Evolutionary conservation across 1,140 invertebrate genomes (phyloP), one percentile per base, ranked within the genome.

Genomic region (Diachasmimorpha longicaudata): DNA sequence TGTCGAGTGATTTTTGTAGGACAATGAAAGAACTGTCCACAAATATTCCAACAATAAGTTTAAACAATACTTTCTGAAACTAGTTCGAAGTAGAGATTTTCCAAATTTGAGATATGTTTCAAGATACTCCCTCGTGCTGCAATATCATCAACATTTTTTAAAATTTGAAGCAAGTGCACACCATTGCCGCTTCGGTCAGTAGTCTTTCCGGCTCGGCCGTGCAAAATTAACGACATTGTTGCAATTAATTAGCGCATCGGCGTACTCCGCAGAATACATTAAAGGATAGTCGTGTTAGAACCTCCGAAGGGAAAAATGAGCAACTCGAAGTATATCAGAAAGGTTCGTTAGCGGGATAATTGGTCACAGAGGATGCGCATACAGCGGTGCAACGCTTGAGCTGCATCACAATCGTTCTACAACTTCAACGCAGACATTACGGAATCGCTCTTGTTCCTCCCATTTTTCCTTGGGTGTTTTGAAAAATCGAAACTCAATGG

Each of bases 151-250:
- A 31, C 21, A 25, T 66, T 66, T 66, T 25, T 25, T 31, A 66
- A 13, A 11, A 3, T n/a, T n/a, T 63, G 25, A 80, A 78, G 79
- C 80, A 81, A 76, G 79, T 72, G 44, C 72, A 46, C 70, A 55
- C 63, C 37, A 44, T 58, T 70, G 67, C 71, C 16, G 39, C 31
- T 69, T 79, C 85, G 86, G 87, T 87, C 85, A 85, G 85, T 86
- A 87, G 85, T 85, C 82, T 82, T 86, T 87, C 87, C 85, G 84
- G 85, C 81, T 87, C 85, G 82, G 80, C 81, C 84, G 85, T 86
- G 85, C 86, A 83, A 84, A 88, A 86, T 87, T 88, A 88, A 88
- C 83, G 85, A 87, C 86, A 87, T 87, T 88, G 86, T 88, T 88
- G 85, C 87, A 87, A 87, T 88, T 88, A 87, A 88, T 88, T 88